Conservation (phyloP, 2,797 vertebrate species). For the Pseudochromis fuscus region DNA sequence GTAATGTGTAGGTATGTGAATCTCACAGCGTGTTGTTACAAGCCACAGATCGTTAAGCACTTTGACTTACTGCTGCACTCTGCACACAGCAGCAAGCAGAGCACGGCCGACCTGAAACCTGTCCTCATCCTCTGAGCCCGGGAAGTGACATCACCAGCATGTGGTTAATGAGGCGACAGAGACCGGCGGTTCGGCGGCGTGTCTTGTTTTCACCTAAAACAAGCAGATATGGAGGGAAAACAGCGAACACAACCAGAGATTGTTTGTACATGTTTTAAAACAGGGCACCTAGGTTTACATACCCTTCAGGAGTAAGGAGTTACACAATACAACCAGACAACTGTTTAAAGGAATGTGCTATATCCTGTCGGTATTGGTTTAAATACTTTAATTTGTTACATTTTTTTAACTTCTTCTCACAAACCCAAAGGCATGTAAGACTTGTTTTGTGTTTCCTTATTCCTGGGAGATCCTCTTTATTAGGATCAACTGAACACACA, state of each 20-base stretch:
- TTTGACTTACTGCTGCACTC: slow-evolving; percentile 70
- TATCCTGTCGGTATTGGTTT: too few relatives aligned
- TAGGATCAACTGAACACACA: not conserved
- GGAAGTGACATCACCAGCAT: slow-evolving; percentile 32
- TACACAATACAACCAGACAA: not conserved
- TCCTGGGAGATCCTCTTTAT: not conserved
- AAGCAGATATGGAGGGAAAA: slow-evolving; percentile 73
- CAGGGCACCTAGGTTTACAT: not conserved
- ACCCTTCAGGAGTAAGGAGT: too few relatives aligned
- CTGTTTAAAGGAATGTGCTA: not conserved
- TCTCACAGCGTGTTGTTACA: not conserved
- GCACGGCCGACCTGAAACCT: slow-evolving; percentile 27
- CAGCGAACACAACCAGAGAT: slow-evolving; percentile 41
- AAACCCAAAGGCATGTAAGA: not conserved
- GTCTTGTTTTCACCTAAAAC: slow-evolving; percentile 79
- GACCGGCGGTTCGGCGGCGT: not conserved
- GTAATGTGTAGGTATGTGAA: not conserved
- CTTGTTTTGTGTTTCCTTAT: slow-evolving; percentile 14
- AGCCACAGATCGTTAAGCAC: not conserved
- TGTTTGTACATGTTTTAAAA: slow-evolving; percentile 24
- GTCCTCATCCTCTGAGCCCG: slow-evolving; percentile 63
- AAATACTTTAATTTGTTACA: not conserved
- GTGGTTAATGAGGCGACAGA: slow-evolving; percentile 18
- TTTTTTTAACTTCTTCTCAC: not conserved
- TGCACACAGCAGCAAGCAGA: slow-evolving; percentile 65